Evolutionary conservation across 2,113 vertebrate genomes (phyloP).

Genomic region (Lota lota): DNA sequence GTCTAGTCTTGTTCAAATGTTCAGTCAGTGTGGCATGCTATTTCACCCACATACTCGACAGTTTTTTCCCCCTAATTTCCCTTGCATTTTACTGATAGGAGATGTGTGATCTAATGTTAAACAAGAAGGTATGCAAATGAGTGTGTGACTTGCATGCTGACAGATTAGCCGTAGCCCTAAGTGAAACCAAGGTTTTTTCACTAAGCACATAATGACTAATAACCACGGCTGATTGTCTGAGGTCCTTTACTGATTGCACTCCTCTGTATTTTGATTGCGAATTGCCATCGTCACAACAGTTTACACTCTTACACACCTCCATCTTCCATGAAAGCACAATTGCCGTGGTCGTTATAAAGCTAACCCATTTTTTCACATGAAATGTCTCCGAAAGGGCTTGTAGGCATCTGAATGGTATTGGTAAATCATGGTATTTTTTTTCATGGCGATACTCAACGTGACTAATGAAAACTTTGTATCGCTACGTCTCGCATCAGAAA

Average conservation of each 20-base stretch:
- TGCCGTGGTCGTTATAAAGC: neutral
- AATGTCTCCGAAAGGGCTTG: no score
- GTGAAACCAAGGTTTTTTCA: constrained; percentile 21
- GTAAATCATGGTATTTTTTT: no score
- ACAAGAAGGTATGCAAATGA: constrained; percentile 2
- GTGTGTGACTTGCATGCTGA: neutral
- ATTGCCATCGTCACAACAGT: constrained; percentile 15
- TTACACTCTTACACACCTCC: neutral
- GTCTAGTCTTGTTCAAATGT: constrained; percentile 31
- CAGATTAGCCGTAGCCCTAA: neutral
- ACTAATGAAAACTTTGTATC: no score
- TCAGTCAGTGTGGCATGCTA: neutral
- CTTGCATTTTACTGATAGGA: neutral
- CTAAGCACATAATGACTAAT: constrained; percentile 37
- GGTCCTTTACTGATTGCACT: constrained; percentile 34
- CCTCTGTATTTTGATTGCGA: constrained; percentile 41
- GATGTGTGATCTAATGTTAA: constrained; percentile 11
- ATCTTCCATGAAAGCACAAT: constrained; percentile 1
- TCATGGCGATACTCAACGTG: no score
- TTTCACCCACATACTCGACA: neutral
- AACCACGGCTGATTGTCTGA: constrained; percentile 41
- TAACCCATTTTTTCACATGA: neutral
- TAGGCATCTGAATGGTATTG: no score
- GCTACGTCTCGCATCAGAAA: no score
- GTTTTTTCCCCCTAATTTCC: neutral